phyloP scores from a whole-genome alignment of 2,113 vertebrate species.

The Cyanistes caeruleus region DNA sequence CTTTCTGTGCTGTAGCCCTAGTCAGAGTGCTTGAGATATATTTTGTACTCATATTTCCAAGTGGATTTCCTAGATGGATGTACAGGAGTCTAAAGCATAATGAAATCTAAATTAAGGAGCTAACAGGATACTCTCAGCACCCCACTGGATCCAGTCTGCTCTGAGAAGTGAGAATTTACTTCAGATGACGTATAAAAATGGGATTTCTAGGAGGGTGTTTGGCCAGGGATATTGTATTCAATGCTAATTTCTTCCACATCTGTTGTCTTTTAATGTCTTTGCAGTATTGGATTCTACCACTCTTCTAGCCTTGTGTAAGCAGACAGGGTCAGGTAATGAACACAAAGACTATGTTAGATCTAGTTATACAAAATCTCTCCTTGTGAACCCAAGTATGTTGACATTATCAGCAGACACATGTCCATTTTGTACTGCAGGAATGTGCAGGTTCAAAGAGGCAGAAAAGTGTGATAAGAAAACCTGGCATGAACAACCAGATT shows the following conservation, averaged over 20 bases:
- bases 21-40: not conserved
- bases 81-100: not conserved
- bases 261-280: not conserved
- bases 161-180: not conserved
- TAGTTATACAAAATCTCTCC: conserved; percentile 6
- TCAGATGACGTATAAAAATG: not conserved
- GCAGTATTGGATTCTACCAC: not conserved
- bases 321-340: not conserved
- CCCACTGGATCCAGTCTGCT: not conserved
- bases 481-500: conserved; percentile 5
- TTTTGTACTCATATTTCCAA: not conserved
- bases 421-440: conserved; percentile 17
- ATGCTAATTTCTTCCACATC: not conserved
- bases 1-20: not conserved
- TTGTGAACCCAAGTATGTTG: not conserved
- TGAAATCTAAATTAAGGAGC: not conserved
- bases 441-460: conserved; percentile 29
- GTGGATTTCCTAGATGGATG: not conserved
- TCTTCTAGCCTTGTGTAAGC: not conserved
- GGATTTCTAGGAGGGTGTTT: not conserved
- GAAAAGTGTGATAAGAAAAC: conserved; percentile 40
- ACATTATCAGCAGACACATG: conserved; percentile 41
- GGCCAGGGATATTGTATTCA: not conserved
- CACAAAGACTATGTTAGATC: not conserved
- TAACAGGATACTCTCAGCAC: not conserved